Percentiles rank a stretch among this genome's conserved stretches.
Conservation (phyloP, 2,888 invertebrate genomes). For the Drosophila siamana region DNA sequence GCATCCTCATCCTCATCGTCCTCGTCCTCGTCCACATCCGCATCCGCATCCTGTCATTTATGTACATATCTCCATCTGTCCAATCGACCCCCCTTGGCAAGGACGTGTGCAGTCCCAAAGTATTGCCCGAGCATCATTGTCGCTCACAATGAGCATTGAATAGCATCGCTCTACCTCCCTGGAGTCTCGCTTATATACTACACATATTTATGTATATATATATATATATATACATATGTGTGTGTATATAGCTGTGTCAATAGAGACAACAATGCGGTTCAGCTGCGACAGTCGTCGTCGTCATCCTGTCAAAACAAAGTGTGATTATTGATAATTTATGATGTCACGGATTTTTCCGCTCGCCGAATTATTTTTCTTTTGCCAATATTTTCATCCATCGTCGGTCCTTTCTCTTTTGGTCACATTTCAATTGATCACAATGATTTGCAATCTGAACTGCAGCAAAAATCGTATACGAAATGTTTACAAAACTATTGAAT, state of each 20-base stretch:
- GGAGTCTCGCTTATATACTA: no score
- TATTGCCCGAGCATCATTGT: constrained; percentile 67
- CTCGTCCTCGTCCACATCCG: constrained; percentile 60
- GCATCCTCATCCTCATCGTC: constrained; percentile 60
- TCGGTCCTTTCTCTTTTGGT: neutral
- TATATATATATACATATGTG: constrained; percentile 7
- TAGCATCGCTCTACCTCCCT: constrained; percentile 32
- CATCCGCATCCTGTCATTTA: constrained; percentile 72
- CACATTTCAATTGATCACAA: constrained; percentile 12
- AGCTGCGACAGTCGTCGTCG: constrained; percentile 72
- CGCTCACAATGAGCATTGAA: constrained; percentile 78
- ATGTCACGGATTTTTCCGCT: constrained; percentile 82
- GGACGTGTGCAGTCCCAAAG: constrained; percentile 17
- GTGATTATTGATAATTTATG: constrained; percentile 86
- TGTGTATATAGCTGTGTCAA: constrained; percentile 56
- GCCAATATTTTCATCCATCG: constrained; percentile 13
- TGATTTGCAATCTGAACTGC: constrained; percentile 5
- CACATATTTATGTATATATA: constrained; percentile 2
- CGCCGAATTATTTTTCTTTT: constrained; percentile 19
- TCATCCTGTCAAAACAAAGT: constrained; percentile 85
- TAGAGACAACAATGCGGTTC: constrained; percentile 76
- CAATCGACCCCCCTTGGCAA: constrained; percentile 6
- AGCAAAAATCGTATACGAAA: neutral
- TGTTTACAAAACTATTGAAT: neutral
- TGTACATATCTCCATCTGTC: constrained; percentile 47